A percentile compares a stretch with the other conserved stretches of the same genome.
phyloP scores from a whole-genome alignment of 2,113 vertebrate species.

The Aleadryas rufinucha region DNA sequence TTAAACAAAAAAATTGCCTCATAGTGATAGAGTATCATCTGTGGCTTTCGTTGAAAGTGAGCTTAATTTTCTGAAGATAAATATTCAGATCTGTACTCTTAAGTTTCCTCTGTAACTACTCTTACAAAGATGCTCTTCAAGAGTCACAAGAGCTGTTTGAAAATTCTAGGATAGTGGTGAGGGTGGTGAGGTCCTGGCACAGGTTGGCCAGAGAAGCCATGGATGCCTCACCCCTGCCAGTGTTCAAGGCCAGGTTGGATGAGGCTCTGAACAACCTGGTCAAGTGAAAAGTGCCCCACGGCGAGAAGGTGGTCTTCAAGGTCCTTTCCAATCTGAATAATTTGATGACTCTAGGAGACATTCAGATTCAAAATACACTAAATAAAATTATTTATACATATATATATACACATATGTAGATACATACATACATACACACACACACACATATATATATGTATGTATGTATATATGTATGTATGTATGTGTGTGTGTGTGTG shows the following conservation, averaged over 20 bases:
- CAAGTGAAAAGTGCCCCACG: background rate
- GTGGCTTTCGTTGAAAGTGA: background rate
- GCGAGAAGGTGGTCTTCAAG: background rate
- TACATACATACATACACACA: rapidly evolving
- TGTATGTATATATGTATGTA: rapidly evolving
- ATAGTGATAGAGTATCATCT: constrained; percentile 18
- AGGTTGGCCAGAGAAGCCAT: background rate
- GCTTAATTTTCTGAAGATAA: background rate
- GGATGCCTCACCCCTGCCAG: background rate
- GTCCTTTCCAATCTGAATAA: background rate
- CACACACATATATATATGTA: rapidly evolving
- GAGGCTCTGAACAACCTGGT: background rate
- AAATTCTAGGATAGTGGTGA: background rate
- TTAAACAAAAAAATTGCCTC: constrained; percentile 60
- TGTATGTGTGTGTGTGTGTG: too few species aligned
- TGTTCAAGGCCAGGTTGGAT: background rate
- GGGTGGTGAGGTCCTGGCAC: background rate
- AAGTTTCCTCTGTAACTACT: background rate
- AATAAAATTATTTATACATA: background rate
- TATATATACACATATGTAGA: rapidly evolving
- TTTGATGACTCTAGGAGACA: background rate
- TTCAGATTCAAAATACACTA: background rate
- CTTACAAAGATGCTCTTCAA: background rate
- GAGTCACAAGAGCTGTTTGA: constrained; percentile 28
- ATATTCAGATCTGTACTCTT: background rate